Evolutionary conservation across 2,888 invertebrate species (phyloP), one percentile per base, ranked within the genome.

Genomic region (Agrotis segetum): DNA sequence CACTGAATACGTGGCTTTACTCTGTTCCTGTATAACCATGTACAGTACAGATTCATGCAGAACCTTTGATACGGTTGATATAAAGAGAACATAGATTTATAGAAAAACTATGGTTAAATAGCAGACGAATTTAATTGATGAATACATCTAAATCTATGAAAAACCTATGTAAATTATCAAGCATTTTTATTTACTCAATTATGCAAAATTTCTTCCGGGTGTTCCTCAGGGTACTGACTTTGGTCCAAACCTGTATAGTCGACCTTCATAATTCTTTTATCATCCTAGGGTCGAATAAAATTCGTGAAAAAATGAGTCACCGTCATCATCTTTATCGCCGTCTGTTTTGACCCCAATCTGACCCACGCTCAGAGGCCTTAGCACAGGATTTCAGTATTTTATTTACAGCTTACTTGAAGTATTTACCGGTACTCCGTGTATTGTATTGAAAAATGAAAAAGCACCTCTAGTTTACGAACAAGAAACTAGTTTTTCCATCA

Each of bases 111-210:
- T 1, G 5, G 40, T 46, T 40, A 44, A 46, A 14, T 44, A 19
- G 53, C 24, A 67, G 47, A 29, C 46, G 19, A 55, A 40, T 73
- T 34, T 73, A 73, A 72, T 82, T 71, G 47, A 55, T 79, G 11
- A 59, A 14, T 49, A 34, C 7, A 49, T 17, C 9, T 0, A 47
- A 52, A 40, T 19, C 47, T 50, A 19, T 29, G 47, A 13, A 14
- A 50, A 52, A 47, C 21, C 17, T 5, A 44, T 47, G n/a, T n/a
- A 55, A 17, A 13, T 24, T 29, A 21, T 56, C 16, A 19, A 13
- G 2, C 17, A 24, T 24, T n/a, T 62, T 59, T 16, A 52, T 61
- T 58, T 40, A 21, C 19, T 16, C 0, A 34, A 47, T 6, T 34
- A 6, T 55, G n/a, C 52, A 6, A 17, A n/a, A 47, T 34, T 44